These are phyloP conservation scores for Aptenodytes patagonicus DNA, from an alignment of 2,113 vertebrate species.

Conservation along the genomic window DNA sequence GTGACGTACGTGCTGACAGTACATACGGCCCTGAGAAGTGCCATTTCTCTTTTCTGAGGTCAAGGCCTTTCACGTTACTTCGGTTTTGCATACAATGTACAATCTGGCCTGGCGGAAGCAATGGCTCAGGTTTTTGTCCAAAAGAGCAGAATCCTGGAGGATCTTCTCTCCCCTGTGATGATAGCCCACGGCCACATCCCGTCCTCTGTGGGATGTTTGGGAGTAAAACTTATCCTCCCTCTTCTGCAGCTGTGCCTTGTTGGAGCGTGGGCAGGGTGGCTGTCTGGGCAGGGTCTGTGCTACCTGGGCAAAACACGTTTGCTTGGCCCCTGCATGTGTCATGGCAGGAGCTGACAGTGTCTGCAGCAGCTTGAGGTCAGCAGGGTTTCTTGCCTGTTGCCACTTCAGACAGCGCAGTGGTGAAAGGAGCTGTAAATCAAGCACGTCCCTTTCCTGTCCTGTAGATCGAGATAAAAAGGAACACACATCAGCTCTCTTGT, in stretches of 20 bases:
- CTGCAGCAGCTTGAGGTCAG: background rate
- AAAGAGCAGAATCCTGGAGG: background rate
- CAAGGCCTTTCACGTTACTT: background rate
- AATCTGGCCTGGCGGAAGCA: fast-evolving
- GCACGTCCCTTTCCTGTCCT: slow-evolving; percentile 53
- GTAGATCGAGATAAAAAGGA: slow-evolving; percentile 27
- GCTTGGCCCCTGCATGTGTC: background rate
- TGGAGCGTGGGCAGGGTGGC: background rate
- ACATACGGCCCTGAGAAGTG: background rate
- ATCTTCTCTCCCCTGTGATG: fast-evolving
- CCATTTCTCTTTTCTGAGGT: slow-evolving; percentile 36
- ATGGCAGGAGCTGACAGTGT: background rate
- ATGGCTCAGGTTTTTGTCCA: background rate
- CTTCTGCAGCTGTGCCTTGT: background rate
- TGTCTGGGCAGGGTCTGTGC: background rate
- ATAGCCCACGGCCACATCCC: fast-evolving
- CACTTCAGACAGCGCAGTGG: background rate
- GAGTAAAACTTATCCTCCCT: background rate
- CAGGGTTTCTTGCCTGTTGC: background rate
- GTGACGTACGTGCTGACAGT: background rate
- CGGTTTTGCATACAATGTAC: background rate
- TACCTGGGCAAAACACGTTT: fast-evolving
- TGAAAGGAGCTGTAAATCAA: slow-evolving; percentile 36
- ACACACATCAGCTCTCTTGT: background rate
- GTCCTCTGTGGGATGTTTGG: background rate